Conservation (phyloP, 2,113 vertebrate genomes). For the Sebastes schlegelii region DNA sequence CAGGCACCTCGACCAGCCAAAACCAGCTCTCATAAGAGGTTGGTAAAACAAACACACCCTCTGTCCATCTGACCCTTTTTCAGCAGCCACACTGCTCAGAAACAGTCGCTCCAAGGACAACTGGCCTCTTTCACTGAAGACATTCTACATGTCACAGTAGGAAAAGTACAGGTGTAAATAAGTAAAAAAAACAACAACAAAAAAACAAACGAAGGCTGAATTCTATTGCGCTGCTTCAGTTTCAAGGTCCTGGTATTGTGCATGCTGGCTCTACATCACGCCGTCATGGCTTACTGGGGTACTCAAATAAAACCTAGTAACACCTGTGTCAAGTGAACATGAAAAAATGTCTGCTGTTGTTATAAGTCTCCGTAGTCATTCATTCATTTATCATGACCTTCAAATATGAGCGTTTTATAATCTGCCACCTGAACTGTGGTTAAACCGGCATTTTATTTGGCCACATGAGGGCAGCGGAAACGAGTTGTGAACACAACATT, state of each 20-base stretch:
- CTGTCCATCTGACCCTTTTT: conserved; percentile 41
- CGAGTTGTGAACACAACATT: too few relatives aligned
- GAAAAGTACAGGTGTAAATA: neutral
- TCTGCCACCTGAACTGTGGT: neutral
- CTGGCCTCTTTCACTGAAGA: neutral
- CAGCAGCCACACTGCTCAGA: conserved; percentile 20
- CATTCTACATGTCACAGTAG: neutral
- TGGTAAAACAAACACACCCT: conserved; percentile 61
- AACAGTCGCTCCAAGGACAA: conserved; percentile 3
- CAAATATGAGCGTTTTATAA: neutral
- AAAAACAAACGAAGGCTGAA: neutral
- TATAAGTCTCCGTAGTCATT: neutral
- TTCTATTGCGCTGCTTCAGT: neutral
- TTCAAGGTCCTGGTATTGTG: neutral
- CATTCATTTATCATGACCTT: neutral
- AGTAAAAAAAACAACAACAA: neutral
- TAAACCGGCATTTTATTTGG: neutral
- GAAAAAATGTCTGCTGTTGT: neutral
- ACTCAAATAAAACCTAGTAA: neutral
- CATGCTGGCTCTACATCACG: neutral
- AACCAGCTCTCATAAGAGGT: conserved; percentile 56
- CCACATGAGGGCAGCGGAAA: too few relatives aligned
- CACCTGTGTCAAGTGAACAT: neutral
- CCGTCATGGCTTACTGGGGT: neutral
- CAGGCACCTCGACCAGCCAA: conserved; percentile 58